Conservation (phyloP, 2,113 vertebrate genomes). For the Rhadina sibilatrix region DNA sequence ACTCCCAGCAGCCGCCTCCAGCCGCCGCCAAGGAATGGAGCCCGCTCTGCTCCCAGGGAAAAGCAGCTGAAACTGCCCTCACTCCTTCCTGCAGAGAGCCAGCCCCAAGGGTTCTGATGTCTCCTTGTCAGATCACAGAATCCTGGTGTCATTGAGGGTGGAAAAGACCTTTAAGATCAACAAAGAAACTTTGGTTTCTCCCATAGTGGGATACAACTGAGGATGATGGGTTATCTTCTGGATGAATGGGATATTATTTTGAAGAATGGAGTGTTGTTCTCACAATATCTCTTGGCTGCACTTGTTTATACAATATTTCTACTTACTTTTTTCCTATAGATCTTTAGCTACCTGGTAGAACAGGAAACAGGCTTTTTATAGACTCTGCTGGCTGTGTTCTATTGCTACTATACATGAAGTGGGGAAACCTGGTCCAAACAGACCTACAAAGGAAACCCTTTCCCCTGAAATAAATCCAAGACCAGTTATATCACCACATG, state of each 20-base stretch:
- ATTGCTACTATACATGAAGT: neutral
- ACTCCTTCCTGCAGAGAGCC: neutral
- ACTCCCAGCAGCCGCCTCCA: neutral
- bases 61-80: neutral
- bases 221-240: neutral
- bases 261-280: neutral
- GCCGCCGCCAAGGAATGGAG: neutral
- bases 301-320: neutral
- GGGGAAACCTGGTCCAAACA: neutral
- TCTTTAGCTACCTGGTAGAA: neutral
- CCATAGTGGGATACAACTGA: fast-evolving
- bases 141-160: fast-evolving
- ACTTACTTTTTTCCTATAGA: neutral
- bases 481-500: neutral
- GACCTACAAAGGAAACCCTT: neutral
- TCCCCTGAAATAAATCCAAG: neutral
- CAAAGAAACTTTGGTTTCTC: neutral
- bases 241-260: neutral
- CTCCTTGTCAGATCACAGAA: neutral
- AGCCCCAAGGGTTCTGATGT: neutral
- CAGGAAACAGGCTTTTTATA: neutral
- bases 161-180: neutral
- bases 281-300: neutral
- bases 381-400: neutral
- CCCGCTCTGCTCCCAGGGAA: neutral